Percentiles rank a stretch among this genome's conserved stretches.
Conservation (phyloP, 2,797 vertebrate genomes). For the Champsocephalus gunnari region DNA sequence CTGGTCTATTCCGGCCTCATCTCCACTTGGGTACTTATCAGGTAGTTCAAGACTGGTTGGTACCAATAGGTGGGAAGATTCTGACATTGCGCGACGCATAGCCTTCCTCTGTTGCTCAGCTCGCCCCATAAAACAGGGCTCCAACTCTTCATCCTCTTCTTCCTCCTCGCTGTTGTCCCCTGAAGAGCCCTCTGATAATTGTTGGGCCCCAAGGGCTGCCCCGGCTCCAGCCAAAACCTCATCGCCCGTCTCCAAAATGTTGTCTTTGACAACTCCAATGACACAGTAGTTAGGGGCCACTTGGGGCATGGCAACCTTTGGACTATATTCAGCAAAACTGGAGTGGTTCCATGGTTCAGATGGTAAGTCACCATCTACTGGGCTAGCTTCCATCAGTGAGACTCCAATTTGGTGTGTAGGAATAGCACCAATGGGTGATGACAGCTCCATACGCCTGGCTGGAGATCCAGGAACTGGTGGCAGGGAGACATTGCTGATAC, state of each 20-base stretch:
- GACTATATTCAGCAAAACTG: conserved; percentile 54
- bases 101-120: conserved; percentile 91
- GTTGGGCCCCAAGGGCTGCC: conserved; percentile 32
- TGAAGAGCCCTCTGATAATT: conserved; percentile 67
- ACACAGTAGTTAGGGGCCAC: conserved; percentile 78
- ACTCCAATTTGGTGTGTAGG: conserved; percentile 46
- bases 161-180: conserved; percentile 83
- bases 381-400: conserved; percentile 43
- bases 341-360: conserved; percentile 80
- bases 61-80: conserved; percentile 93
- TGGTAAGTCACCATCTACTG: conserved; percentile 33
- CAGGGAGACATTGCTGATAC: conserved; percentile 71
- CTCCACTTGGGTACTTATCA: conserved; percentile 90
- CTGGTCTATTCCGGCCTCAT: conserved; percentile 66
- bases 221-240: conserved; percentile 21
- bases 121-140: conserved; percentile 82
- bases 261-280: conserved; percentile 74
- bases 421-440: conserved; percentile 36
- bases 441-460: conserved; percentile 55
- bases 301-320: conserved; percentile 73
- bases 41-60: conserved; percentile 89
- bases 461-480: conserved; percentile 64
- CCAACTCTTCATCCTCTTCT: conserved; percentile 82
- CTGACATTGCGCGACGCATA: conserved; percentile 95
- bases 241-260: conserved; percentile 57